Conservation (phyloP, 92 coral and sea anemone species). For the Anthopleura xanthogrammica region DNA sequence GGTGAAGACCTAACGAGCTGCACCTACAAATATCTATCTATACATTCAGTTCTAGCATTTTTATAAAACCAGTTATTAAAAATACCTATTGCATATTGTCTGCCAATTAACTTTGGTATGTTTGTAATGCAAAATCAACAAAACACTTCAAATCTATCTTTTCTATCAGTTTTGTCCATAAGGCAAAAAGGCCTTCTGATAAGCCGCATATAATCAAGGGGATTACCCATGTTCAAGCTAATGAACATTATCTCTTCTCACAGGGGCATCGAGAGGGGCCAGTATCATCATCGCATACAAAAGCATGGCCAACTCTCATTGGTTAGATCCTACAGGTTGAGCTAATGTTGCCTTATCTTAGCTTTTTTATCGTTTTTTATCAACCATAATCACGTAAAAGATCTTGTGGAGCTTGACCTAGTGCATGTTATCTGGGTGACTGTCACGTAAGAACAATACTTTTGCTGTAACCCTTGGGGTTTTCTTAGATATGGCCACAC, state of each 20-base stretch:
- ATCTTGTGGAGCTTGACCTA: not conserved
- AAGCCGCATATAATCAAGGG: not conserved
- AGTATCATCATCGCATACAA: not conserved
- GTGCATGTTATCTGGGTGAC: not conserved
- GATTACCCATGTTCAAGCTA: not conserved
- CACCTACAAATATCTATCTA: too few species aligned
- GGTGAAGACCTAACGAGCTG: not conserved
- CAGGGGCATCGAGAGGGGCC: not conserved
- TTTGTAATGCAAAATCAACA: not conserved
- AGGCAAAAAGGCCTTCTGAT: not conserved
- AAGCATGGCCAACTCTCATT: not conserved
- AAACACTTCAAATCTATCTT: not conserved
- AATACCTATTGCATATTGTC: too few species aligned
- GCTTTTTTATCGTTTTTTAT: not conserved
- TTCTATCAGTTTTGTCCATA: not conserved
- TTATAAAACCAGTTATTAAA: too few species aligned
- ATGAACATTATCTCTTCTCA: not conserved
- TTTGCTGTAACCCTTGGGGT: not conserved
- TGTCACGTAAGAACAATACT: not conserved
- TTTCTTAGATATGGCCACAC: not conserved
- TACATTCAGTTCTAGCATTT: too few species aligned
- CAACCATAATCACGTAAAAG: not conserved
- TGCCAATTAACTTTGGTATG: not conserved
- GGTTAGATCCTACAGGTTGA: not conserved
- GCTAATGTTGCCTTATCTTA: not conserved